These are phyloP conservation scores for Drosophila kuntzei DNA, from an alignment of 2,888 invertebrate genomes.

Conservation along the genomic window DNA sequence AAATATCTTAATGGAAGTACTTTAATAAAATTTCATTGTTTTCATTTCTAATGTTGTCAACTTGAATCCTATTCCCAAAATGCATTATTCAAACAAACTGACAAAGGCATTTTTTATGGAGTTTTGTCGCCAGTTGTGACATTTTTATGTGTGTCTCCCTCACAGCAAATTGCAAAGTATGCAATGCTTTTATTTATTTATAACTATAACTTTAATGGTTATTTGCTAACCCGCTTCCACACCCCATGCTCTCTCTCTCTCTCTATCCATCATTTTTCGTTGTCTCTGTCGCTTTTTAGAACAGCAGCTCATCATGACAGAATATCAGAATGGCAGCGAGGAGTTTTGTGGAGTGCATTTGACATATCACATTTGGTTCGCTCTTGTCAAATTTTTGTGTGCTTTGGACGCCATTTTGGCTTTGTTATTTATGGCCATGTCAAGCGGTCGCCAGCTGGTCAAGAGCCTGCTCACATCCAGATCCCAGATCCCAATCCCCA, in stretches of 20 bases:
- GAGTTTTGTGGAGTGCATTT: slow-evolving; percentile 68
- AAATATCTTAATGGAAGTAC: not conserved
- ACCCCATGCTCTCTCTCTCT: too few species aligned
- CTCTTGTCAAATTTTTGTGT: slow-evolving; percentile 56
- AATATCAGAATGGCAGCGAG: slow-evolving; percentile 23
- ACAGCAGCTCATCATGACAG: slow-evolving; percentile 29
- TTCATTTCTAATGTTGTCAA: slow-evolving; percentile 4
- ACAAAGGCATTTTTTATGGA: slow-evolving; percentile 33
- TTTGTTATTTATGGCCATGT: slow-evolving; percentile 78
- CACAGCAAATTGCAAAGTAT: slow-evolving; percentile 20
- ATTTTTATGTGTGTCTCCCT: slow-evolving; percentile 42
- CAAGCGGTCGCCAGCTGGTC: slow-evolving; percentile 75
- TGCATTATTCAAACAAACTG: slow-evolving; percentile 5
- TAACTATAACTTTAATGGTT: slow-evolving; percentile 46
- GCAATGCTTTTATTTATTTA: slow-evolving; percentile 50
- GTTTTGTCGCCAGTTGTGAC: slow-evolving; percentile 46
- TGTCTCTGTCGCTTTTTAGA: not conserved
- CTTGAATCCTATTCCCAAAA: slow-evolving; percentile 1
- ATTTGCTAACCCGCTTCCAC: slow-evolving; percentile 7
- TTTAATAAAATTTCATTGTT: not conserved
- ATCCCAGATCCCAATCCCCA: too few species aligned
- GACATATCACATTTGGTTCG: slow-evolving; percentile 77
- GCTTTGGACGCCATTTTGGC: slow-evolving; percentile 78
- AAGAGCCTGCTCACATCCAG: slow-evolving; percentile 47
- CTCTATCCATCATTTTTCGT: not conserved